A percentile compares a stretch with the other conserved stretches of the same genome.
These are phyloP conservation scores for Spinibarbus caldwelli DNA, from an alignment of 2,797 vertebrate species.

Conservation along the genomic window DNA sequence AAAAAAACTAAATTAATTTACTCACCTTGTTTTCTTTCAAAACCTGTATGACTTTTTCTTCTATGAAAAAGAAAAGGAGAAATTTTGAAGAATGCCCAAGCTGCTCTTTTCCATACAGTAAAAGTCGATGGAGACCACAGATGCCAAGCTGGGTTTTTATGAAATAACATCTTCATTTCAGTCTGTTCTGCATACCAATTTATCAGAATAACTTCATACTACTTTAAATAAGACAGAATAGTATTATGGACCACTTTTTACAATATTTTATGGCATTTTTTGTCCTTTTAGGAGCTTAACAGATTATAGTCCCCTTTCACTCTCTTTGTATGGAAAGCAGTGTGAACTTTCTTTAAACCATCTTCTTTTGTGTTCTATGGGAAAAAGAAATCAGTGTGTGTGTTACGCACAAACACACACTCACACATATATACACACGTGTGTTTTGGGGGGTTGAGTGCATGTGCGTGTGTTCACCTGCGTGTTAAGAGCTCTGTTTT, in stretches of 20 bases:
- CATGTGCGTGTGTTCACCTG: conserved; percentile 46
- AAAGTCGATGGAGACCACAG: conserved; percentile 11
- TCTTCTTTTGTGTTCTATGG: not conserved
- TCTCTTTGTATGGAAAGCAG: not conserved
- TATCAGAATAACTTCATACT: not conserved
- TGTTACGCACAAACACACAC: not conserved
- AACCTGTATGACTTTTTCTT: not conserved
- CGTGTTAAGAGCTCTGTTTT: conserved; percentile 56
- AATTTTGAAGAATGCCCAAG: not conserved
- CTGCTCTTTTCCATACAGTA: not conserved
- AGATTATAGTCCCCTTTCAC: not conserved
- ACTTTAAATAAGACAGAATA: not conserved
- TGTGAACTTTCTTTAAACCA: not conserved
- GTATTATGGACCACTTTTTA: not conserved
- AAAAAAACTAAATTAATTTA: not conserved
- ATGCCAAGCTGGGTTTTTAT: not conserved
- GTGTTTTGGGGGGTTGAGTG: conserved; percentile 3
- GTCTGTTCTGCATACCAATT: not conserved
- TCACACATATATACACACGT: not conserved
- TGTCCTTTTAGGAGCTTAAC: not conserved
- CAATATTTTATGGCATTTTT: not conserved
- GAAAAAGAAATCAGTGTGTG: not conserved
- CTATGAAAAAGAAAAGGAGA: not conserved
- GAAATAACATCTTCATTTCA: not conserved
- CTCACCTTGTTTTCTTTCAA: not conserved